Evolutionary conservation across 2,888 invertebrate genomes (phyloP).

Genomic region (Gibbula magus): DNA sequence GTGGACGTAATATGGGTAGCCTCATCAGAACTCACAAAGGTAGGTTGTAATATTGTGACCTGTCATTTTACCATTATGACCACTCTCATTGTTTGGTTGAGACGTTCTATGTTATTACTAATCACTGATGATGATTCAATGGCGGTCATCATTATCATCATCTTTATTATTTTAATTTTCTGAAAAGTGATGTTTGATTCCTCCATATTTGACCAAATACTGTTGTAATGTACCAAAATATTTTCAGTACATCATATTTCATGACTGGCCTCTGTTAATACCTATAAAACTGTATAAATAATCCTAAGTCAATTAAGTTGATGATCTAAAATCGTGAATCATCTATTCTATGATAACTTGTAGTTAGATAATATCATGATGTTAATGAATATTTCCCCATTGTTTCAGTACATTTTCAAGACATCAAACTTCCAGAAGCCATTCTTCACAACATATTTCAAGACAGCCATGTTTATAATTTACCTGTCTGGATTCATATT

Average conservation of each 20-base stretch:
- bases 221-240: not conserved
- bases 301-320: too few relatives aligned
- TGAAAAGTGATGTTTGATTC: not conserved
- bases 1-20: slow-evolving; percentile 97
- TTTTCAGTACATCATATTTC: too few relatives aligned
- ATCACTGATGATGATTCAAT: too few relatives aligned
- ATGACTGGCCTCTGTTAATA: too few relatives aligned
- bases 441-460: slow-evolving; percentile 95
- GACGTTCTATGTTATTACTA: too few relatives aligned
- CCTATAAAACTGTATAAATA: too few relatives aligned
- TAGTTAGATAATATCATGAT: not conserved
- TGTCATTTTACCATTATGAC: too few relatives aligned
- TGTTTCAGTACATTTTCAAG: slow-evolving; percentile 80
- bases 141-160: too few relatives aligned
- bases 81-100: too few relatives aligned
- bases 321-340: not conserved
- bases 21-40: slow-evolving; percentile 95
- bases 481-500: slow-evolving; percentile 92
- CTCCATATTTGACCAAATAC: not conserved
- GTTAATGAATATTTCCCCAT: slow-evolving; percentile 73
- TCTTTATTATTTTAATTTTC: too few relatives aligned
- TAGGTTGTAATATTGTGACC: slow-evolving; percentile 72
- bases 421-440: slow-evolving; percentile 93
- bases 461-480: slow-evolving; percentile 93
- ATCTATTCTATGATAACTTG: not conserved